Percentiles rank a stretch among this genome's conserved stretches.
phyloP scores from a whole-genome alignment of 2,113 vertebrate genomes.

The Cavia porcellus region DNA sequence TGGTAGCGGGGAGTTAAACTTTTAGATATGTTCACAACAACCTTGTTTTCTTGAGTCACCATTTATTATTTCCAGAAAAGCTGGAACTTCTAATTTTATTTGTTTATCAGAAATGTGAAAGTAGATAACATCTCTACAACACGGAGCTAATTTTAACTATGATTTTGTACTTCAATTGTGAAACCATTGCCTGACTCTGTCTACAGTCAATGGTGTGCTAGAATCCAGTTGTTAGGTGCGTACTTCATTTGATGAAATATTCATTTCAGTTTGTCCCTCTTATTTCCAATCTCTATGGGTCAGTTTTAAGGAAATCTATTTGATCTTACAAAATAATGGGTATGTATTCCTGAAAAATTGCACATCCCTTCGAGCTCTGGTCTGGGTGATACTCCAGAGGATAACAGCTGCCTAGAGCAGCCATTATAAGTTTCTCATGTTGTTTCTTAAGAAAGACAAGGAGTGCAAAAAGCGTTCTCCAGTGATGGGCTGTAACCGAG shows the following conservation, averaged over 20 bases:
- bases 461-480: neutral
- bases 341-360: neutral
- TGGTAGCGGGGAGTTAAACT: neutral
- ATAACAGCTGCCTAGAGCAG: neutral
- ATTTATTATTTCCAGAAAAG: conserved; percentile 14
- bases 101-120: neutral
- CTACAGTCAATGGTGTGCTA: neutral
- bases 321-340: neutral
- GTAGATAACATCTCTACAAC: neutral
- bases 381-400: neutral
- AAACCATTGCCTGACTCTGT: neutral
- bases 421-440: neutral
- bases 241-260: neutral
- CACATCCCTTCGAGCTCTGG: neutral
- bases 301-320: neutral
- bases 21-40: neutral
- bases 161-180: neutral
- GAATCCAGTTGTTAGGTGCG: neutral
- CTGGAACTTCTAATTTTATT: conserved; percentile 20
- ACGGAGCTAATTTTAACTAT: neutral
- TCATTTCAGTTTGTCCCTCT: conserved; percentile 7
- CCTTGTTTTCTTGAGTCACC: neutral
- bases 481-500: neutral
- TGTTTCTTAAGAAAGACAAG: neutral
- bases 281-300: conserved; percentile 27